These are phyloP conservation scores for Strigamia maritima DNA, from an alignment of 2,888 invertebrate genomes.

Conservation along the genomic window DNA sequence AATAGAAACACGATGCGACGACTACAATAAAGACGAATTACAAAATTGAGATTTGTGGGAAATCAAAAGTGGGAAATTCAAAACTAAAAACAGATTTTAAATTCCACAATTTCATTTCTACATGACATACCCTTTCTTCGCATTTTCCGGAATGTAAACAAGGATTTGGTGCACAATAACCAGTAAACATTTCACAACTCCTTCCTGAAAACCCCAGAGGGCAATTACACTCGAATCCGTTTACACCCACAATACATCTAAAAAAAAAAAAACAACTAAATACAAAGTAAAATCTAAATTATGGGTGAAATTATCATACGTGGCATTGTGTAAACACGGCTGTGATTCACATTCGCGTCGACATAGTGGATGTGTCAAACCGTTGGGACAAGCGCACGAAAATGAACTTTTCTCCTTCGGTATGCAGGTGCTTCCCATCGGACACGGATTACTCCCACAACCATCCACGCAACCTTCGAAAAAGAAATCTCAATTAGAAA, in stretches of 20 bases:
- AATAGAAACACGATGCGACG: too few species aligned
- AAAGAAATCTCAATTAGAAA: conserved; percentile 23
- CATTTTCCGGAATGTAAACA: conserved; percentile 44
- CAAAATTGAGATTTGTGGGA: too few species aligned
- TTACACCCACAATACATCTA: conserved; percentile 2
- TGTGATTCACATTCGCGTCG: neutral
- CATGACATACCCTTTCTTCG: conserved; percentile 44
- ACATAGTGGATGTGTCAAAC: neutral
- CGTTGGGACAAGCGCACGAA: neutral
- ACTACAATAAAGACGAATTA: too few species aligned
- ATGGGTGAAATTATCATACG: too few species aligned
- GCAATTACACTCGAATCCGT: conserved; percentile 71
- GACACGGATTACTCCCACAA: conserved; percentile 63
- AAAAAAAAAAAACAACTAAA: neutral
- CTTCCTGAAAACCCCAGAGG: conserved; percentile 74
- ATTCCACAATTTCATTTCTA: too few species aligned
- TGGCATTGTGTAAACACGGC: conserved; percentile 24
- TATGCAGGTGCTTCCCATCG: conserved; percentile 70
- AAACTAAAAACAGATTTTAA: too few species aligned
- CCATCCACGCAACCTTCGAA: conserved; percentile 83
- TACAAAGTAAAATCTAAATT: neutral
- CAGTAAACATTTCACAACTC: conserved; percentile 69
- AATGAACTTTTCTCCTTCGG: conserved; percentile 48
- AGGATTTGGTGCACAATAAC: conserved; percentile 65
- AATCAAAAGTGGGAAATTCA: too few species aligned